Evolutionary conservation across 1,140 invertebrate species (phyloP), one percentile per base, ranked within the genome.

Genomic region (Heterodera schachtii): DNA sequence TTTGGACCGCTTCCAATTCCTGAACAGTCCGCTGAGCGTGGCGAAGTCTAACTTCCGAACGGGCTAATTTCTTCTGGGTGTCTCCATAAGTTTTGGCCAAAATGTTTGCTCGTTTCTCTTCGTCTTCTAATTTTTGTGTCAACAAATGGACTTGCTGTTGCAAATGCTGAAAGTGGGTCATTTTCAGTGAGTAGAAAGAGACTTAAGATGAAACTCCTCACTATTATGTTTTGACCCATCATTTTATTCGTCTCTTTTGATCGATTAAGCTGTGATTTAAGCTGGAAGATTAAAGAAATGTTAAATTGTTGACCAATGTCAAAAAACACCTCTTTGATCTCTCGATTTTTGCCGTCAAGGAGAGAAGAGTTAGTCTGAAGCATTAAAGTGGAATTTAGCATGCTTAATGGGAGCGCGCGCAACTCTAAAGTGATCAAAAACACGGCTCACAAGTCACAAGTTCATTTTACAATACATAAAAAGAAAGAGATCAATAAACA

Each of bases 351-450:
- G 57, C 57, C 57, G 57, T 60, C 57, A 60, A 60, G 57, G 57
- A 60, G 57, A 60, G 16, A 60, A 60, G 57, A 60, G 57, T 60
- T 60, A 60, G 57, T 60, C 57, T 60, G 57, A 60, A 60, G 57
- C 57, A 60, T 60, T 60, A 19, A 60, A 16, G 57, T 60, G 57
- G 57, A 60, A 60, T 19, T 60, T 60, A 19, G 16, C 57, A 60
- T 60, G n/a, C n/a, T n/a, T n/a, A n/a, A n/a, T n/a, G n/a, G n/a
- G n/a, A n/a, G n/a, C n/a, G n/a, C n/a, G n/a, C n/a, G n/a, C n/a
- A n/a, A n/a, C n/a, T n/a, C n/a, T n/a, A n/a, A n/a, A n/a, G n/a
- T n/a, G n/a, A n/a, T n/a, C n/a, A n/a, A n/a, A n/a, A n/a, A n/a
- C n/a, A n/a, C n/a, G n/a, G n/a, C n/a, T n/a, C n/a, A n/a, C n/a